These are phyloP conservation scores for Acropora tenuis DNA, from an alignment of 64 coral and sea anemone genomes.

Conservation along the genomic window DNA sequence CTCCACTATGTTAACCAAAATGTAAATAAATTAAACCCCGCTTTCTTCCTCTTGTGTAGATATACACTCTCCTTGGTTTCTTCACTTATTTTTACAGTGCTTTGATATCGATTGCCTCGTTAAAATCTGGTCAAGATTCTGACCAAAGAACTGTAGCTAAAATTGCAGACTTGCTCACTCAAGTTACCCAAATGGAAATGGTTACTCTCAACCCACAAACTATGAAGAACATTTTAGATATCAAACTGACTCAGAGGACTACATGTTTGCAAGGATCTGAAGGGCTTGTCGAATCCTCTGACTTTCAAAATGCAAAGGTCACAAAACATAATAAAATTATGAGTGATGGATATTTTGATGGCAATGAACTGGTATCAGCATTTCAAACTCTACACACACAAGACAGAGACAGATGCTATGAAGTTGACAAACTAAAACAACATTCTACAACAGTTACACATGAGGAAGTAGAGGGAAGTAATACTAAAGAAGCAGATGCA, in stretches of 20 bases:
- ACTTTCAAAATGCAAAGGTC: not conserved
- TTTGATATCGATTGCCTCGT: constrained; percentile 8
- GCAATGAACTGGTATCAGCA: constrained; percentile 1
- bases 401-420: not conserved
- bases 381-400: constrained; percentile 16
- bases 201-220: not conserved
- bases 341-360: not conserved
- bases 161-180: constrained; percentile 17
- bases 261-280: not conserved
- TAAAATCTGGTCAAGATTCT: not conserved
- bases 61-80: not conserved
- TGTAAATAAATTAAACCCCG: too few relatives aligned
- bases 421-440: not conserved
- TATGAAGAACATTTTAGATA: not conserved
- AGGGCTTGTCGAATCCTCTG: not conserved
- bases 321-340: not conserved
- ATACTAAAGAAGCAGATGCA: not conserved
- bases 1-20: too few relatives aligned
- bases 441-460: not conserved
- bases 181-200: constrained; percentile 7
- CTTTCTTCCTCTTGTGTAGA: too few relatives aligned
- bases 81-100: not conserved
- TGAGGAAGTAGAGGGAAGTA: not conserved
- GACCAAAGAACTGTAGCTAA: not conserved
- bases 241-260: not conserved